These are phyloP conservation scores for Geotrupes spiniger DNA, from an alignment of 2,888 invertebrate species.

Conservation along the genomic window DNA sequence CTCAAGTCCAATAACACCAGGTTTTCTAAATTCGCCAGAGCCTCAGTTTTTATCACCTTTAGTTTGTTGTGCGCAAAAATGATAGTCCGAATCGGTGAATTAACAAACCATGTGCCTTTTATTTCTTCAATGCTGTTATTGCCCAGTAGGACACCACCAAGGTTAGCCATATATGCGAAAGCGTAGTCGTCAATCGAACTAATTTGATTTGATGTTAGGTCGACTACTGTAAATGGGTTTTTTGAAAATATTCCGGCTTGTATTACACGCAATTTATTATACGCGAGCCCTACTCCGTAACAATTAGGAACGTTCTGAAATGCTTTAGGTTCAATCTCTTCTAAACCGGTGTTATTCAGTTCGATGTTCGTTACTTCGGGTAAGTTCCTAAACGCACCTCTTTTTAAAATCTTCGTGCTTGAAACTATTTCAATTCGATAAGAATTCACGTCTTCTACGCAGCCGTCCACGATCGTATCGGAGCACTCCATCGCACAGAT, in stretches of 20 bases:
- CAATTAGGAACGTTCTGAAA: constrained; percentile 6
- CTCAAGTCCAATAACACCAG: too few species aligned
- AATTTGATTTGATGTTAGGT: constrained; percentile 7
- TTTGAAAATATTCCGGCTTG: constrained; percentile 1
- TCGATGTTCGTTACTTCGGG: not conserved
- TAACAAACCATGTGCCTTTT: constrained; percentile 6
- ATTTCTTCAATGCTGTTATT: not conserved
- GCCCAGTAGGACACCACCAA: not conserved
- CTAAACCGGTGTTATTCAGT: constrained; percentile 2
- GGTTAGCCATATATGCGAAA: constrained; percentile 2
- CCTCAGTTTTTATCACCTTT: not conserved
- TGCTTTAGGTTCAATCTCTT: constrained; percentile 6
- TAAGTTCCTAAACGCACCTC: constrained; percentile 9
- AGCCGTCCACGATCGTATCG: constrained; percentile 3
- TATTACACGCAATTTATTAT: constrained; percentile 3
- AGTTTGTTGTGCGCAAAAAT: constrained; percentile 6
- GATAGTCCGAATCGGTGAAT: not conserved
- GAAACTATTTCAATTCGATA: not conserved
- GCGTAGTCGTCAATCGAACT: constrained; percentile 5
- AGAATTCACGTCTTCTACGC: constrained; percentile 1
- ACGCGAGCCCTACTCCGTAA: constrained; percentile 2
- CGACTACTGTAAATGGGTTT: not conserved
- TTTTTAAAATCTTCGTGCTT: not conserved
- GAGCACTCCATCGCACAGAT: too few species aligned
- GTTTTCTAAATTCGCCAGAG: too few species aligned